A percentile compares a stretch with the other conserved stretches of the same genome.
Evolutionary conservation across 2,797 vertebrate genomes (phyloP).

Genomic region (Brachyrhaphis roseni): DNA sequence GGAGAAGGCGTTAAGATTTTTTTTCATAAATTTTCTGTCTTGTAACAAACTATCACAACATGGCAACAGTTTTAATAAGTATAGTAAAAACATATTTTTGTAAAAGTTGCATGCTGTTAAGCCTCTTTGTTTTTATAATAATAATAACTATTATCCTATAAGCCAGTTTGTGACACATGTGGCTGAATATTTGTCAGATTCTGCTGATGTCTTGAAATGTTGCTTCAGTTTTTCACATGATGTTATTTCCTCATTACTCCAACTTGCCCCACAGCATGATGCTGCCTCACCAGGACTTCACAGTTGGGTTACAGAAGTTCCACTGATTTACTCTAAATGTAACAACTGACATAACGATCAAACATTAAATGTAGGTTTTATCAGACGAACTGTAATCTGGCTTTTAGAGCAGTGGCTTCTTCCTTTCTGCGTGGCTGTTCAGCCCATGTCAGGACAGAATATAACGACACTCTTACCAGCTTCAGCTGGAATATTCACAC

Average conservation of each 20-base stretch:
- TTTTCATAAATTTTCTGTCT: too few species aligned
- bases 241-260: neutral
- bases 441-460: neutral
- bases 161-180: neutral
- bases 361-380: neutral
- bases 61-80: too few species aligned
- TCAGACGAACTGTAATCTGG: neutral
- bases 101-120: too few species aligned
- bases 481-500: neutral
- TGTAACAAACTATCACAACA: too few species aligned
- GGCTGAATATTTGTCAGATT: neutral
- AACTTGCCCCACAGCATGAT: neutral
- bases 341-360: neutral
- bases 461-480: neutral
- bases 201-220: neutral
- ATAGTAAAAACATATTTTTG: too few species aligned
- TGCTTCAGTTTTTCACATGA: neutral
- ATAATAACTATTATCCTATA: too few species aligned
- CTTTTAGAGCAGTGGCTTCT: neutral
- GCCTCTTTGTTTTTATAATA: too few species aligned
- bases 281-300: neutral
- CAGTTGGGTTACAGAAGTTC: neutral
- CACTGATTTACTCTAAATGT: neutral
- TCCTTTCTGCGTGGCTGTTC: neutral
- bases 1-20: too few species aligned